phyloP scores from a whole-genome alignment of 2,888 invertebrate species.

The Drosophila paranaensis region DNA sequence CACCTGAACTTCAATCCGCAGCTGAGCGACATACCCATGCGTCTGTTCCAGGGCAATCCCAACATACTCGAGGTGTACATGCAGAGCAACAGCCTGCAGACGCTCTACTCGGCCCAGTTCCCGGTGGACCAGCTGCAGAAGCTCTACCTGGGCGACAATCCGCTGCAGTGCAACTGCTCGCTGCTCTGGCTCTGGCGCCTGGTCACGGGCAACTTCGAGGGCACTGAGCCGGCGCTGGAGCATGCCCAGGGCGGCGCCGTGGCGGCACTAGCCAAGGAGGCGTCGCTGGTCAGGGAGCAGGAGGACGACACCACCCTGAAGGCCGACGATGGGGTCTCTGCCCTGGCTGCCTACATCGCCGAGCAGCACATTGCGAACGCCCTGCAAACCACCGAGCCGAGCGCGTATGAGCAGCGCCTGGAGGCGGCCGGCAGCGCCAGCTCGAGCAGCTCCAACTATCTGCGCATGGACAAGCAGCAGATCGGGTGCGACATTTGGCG shows the following conservation, averaged over 20 bases:
- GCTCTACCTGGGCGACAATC: constrained; percentile 92
- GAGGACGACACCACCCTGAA: constrained; percentile 55
- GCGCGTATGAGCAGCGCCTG: constrained; percentile 52
- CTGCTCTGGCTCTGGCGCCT: constrained; percentile 94
- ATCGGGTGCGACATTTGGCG: constrained; percentile 84
- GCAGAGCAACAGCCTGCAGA: constrained; percentile 90
- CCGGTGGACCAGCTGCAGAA: constrained; percentile 92
- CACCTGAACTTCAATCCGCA: constrained; percentile 92
- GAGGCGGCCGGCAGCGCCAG: constrained; percentile 46
- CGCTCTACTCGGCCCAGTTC: constrained; percentile 92
- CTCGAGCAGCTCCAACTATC: constrained; percentile 59
- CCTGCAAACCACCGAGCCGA: constrained; percentile 67
- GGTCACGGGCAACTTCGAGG: constrained; percentile 84
- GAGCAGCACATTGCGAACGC: constrained; percentile 74
- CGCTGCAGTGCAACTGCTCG: constrained; percentile 94
- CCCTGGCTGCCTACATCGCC: constrained; percentile 79
- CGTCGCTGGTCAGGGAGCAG: constrained; percentile 41
- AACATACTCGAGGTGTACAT: constrained; percentile 91
- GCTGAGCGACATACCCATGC: constrained; percentile 90
- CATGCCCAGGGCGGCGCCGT: constrained; percentile 75
- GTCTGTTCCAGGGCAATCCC: constrained; percentile 93
- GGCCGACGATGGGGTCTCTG: constrained; percentile 65
- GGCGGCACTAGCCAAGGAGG: constrained; percentile 76
- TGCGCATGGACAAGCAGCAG: constrained; percentile 83
- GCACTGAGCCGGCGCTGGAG: constrained; percentile 53